Conservation (phyloP, 2,888 invertebrate species). For the Dynastes hyllus region DNA sequence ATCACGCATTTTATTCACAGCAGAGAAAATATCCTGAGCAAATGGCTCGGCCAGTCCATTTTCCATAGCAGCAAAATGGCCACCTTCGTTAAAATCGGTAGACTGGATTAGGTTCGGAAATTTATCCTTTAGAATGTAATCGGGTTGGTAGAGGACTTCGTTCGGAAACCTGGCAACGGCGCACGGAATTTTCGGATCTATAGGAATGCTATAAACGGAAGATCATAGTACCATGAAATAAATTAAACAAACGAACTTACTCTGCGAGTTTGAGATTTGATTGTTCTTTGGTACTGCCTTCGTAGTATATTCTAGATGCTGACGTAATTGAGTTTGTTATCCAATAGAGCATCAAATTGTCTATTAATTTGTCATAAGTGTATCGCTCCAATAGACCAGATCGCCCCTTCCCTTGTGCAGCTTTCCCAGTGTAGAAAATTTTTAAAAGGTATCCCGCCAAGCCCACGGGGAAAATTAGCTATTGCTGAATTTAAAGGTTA, state of each 20-base stretch:
- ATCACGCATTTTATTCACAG: conserved; percentile 67
- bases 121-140: conserved; percentile 75
- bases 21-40: conserved; percentile 80
- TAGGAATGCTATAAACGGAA: conserved; percentile 28
- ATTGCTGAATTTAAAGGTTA: conserved; percentile 74
- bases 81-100: conserved; percentile 80
- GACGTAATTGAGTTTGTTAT: conserved; percentile 81
- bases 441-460: conserved; percentile 93
- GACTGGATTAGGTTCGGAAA: conserved; percentile 81
- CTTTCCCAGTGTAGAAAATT: conserved; percentile 85
- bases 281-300: conserved; percentile 71
- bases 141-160: conserved; percentile 78
- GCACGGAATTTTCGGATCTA: conserved; percentile 78
- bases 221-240: background rate
- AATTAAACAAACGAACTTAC: conserved; percentile 53
- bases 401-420: conserved; percentile 73
- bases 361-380: conserved; percentile 81
- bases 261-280: conserved; percentile 52
- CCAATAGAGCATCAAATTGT: conserved; percentile 91
- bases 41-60: conserved; percentile 76
- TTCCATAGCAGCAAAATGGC: conserved; percentile 90
- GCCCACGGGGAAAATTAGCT: conserved; percentile 86
- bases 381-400: conserved; percentile 79
- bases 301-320: conserved; percentile 83
- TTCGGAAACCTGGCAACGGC: conserved; percentile 83